Conservation (phyloP, 2,888 invertebrate genomes). For the Meiosimyza platycephala region DNA sequence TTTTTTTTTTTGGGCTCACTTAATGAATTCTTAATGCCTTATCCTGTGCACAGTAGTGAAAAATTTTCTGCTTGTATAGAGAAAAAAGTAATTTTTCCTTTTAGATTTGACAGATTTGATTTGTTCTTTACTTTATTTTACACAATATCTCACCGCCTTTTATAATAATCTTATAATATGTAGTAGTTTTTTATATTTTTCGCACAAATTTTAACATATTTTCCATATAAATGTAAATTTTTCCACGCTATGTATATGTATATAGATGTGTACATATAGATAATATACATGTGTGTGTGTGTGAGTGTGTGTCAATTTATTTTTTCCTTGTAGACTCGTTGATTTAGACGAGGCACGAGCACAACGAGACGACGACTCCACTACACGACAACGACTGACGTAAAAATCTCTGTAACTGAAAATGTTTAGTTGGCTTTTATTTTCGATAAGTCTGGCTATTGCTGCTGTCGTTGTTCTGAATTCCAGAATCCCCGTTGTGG, state of each 20-base stretch:
- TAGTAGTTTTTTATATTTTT: not conserved
- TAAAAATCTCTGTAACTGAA: slow-evolving; percentile 31
- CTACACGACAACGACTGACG: slow-evolving; percentile 64
- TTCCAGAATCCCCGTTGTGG: slow-evolving; percentile 19
- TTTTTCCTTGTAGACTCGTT: slow-evolving; percentile 27
- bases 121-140: slow-evolving; percentile 11
- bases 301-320: slow-evolving; percentile 24
- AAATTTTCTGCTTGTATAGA: slow-evolving; percentile 28
- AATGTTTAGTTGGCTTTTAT: slow-evolving; percentile 27
- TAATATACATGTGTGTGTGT: slow-evolving; percentile 16
- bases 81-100: slow-evolving; percentile 1
- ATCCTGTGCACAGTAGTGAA: slow-evolving; percentile 4
- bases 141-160: not conserved
- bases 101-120: not conserved
- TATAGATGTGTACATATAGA: not conserved
- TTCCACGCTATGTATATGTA: slow-evolving; percentile 9
- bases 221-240: slow-evolving; percentile 11
- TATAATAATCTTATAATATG: not conserved
- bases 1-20: not conserved
- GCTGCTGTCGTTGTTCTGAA: slow-evolving; percentile 4
- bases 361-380: slow-evolving; percentile 56
- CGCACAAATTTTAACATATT: slow-evolving; percentile 24
- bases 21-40: not conserved
- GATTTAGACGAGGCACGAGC: slow-evolving; percentile 42
- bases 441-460: not conserved